A percentile compares a stretch with the other conserved stretches of the same genome.
These are phyloP conservation scores for Bombycilla garrulus DNA, from an alignment of 2,113 vertebrate genomes.

Conservation along the genomic window DNA sequence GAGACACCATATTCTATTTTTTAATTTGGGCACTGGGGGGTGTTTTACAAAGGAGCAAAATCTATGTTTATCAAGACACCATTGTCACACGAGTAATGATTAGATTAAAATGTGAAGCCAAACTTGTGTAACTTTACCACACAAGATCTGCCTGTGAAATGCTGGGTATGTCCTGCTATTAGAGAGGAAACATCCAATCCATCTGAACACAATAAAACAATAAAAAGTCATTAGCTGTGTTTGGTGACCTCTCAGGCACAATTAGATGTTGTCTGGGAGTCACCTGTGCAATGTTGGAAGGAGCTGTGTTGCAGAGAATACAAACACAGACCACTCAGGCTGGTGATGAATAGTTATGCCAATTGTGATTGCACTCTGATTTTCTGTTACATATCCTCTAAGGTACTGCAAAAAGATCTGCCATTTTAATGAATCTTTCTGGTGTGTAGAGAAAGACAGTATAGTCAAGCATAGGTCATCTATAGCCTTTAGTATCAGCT, in stretches of 20 bases:
- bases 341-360: conserved; percentile 5
- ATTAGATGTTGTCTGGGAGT: not conserved
- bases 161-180: not conserved
- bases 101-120: not conserved
- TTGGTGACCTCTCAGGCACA: conserved; percentile 15
- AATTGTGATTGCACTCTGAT: not conserved
- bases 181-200: not conserved
- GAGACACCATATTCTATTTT: not conserved
- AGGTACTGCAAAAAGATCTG: conserved; percentile 3
- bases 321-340: not conserved
- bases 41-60: not conserved
- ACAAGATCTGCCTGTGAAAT: not conserved
- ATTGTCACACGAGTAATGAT: fast-evolving
- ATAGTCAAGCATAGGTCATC: conserved; percentile 42
- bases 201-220: not conserved
- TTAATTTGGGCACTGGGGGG: not conserved
- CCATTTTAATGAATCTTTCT: conserved; percentile 43
- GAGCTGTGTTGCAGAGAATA: not conserved
- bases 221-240: conserved; percentile 2
- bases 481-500: conserved; percentile 58
- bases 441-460: not conserved
- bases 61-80: not conserved
- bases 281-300: not conserved
- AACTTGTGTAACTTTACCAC: not conserved
- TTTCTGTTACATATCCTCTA: not conserved